phyloP scores from a whole-genome alignment of 2,113 vertebrate genomes.

The Dolichallabes microphthalmus region DNA sequence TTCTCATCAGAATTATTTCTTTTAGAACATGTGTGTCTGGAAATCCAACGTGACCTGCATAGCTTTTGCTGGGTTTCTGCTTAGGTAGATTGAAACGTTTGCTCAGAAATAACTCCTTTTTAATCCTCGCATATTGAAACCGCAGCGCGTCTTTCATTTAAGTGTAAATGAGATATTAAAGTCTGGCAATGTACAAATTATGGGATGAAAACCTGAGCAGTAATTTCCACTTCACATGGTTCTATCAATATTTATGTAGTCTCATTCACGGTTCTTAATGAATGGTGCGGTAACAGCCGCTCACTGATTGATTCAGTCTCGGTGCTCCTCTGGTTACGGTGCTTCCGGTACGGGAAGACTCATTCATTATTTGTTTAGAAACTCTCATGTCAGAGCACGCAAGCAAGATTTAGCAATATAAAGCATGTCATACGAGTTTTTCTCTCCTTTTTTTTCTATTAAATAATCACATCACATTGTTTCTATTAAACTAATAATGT shows the following conservation, averaged over 20 bases:
- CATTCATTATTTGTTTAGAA: conserved; percentile 3
- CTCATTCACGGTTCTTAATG: conserved; percentile 14
- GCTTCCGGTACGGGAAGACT: not conserved
- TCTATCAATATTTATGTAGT: conserved; percentile 34
- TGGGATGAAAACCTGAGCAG: conserved; percentile 13
- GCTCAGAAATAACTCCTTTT: conserved; percentile 24
- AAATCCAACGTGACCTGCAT: not conserved
- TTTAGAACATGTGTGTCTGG: not conserved
- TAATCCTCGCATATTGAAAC: conserved; percentile 11
- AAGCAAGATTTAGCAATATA: not conserved
- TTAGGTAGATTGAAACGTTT: not conserved
- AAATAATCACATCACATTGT: conserved; percentile 3
- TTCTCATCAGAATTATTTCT: not conserved
- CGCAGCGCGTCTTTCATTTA: not conserved
- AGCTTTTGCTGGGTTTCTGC: not conserved
- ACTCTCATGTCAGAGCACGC: not conserved
- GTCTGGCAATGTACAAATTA: conserved; percentile 28
- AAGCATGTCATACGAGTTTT: not conserved
- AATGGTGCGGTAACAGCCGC: conserved; percentile 15
- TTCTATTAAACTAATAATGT: conserved; percentile 6
- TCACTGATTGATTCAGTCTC: not conserved
- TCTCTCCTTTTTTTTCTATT: not conserved
- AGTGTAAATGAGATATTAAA: conserved; percentile 9
- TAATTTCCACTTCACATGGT: conserved; percentile 36
- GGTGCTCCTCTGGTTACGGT: not conserved